These are phyloP conservation scores for Otus scops DNA, from an alignment of 2,797 vertebrate genomes.

Conservation along the genomic window DNA sequence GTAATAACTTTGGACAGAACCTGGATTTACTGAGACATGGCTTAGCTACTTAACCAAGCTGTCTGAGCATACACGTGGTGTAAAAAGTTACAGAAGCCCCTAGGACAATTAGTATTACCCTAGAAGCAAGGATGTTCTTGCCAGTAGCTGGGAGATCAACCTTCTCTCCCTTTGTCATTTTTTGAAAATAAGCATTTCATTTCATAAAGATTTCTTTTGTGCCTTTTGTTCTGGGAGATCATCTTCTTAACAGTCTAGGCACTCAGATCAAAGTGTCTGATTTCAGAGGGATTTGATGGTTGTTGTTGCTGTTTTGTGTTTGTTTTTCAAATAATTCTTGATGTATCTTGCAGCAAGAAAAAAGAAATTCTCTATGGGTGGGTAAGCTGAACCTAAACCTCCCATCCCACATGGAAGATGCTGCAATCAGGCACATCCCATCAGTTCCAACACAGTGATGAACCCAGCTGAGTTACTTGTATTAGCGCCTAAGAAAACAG, in stretches of 20 bases:
- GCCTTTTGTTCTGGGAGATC: neutral
- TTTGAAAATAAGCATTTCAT: neutral
- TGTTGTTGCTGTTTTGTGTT: neutral
- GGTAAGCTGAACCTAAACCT: neutral
- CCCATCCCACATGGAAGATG: neutral
- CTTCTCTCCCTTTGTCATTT: neutral
- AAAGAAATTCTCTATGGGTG: neutral
- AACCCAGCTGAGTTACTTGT: conserved; percentile 37
- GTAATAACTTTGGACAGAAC: neutral
- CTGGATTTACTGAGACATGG: neutral
- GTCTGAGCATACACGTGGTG: neutral
- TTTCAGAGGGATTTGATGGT: conserved; percentile 19
- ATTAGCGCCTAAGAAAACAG: conserved; percentile 37
- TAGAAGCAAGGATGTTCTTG: neutral
- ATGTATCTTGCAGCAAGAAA: neutral
- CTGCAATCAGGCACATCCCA: neutral
- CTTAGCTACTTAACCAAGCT: neutral
- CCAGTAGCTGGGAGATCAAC: neutral
- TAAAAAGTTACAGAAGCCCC: neutral
- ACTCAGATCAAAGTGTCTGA: conserved; percentile 16
- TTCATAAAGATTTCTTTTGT: conserved; percentile 12
- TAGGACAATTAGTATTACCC: neutral
- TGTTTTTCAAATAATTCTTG: neutral
- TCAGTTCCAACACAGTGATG: neutral
- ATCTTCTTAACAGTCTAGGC: conserved; percentile 16